Conservation (phyloP, 2,797 vertebrate species). For the Enteromius anoplus region DNA sequence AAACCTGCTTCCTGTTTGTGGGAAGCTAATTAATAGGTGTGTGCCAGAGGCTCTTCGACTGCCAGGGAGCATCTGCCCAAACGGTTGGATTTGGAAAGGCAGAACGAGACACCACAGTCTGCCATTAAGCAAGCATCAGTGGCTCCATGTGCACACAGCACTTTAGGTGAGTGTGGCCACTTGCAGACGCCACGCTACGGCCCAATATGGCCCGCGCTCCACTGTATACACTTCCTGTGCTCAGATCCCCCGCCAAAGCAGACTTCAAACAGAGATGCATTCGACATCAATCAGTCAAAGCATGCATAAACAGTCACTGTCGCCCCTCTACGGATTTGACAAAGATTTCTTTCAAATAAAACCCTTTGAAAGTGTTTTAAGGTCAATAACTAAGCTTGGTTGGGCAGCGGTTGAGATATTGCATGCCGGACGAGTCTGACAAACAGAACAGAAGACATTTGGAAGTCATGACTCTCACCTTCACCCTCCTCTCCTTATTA, state of each 20-base stretch:
- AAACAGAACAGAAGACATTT: conserved; percentile 40
- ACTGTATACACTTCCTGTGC: background rate
- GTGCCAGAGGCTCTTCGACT: conserved; percentile 53
- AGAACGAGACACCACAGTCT: conserved; percentile 56
- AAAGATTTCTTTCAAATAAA: conserved; percentile 27
- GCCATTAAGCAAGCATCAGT: conserved; percentile 71
- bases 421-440: conserved; percentile 37
- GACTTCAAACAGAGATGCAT: conserved; percentile 35
- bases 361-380: conserved; percentile 39
- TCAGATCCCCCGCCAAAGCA: conserved; percentile 6
- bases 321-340: conserved; percentile 7
- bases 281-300: conserved; percentile 42
- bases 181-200: conserved; percentile 5
- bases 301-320: conserved; percentile 12
- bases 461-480: conserved; percentile 35
- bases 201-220: conserved; percentile 23
- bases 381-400: conserved; percentile 25
- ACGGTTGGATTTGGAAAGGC: conserved; percentile 63
- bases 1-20: conserved; percentile 47
- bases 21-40: conserved; percentile 46
- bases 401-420: conserved; percentile 20
- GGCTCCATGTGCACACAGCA: conserved; percentile 44
- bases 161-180: conserved; percentile 30
- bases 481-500: conserved; percentile 44
- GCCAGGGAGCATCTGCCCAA: conserved; percentile 72